Evolutionary conservation across 2,888 invertebrate species (phyloP), one percentile per base, ranked within the genome.

Genomic region (Ophonus ardosiacus): DNA sequence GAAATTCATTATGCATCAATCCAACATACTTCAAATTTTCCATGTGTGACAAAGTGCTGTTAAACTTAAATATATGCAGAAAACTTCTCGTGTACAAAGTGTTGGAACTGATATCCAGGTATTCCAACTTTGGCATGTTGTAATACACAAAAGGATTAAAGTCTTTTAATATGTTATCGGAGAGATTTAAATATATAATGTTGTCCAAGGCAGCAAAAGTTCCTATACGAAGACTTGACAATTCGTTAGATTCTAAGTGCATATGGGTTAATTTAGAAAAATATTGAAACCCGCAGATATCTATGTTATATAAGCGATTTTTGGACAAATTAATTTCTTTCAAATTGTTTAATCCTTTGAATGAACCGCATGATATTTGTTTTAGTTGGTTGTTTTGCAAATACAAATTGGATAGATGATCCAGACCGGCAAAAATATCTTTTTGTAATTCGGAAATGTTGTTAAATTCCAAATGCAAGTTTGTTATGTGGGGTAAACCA

Each of bases 41-140:
- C 78, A 84, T 78, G 51, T 84, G 84, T 7, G 63, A 40, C 31
- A 84, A 84, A 40, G 84, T 84, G 4, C 24, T 63, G 31, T 78
- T 78, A 56, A 84, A 84, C 74, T 84, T 84, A 24, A 78, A 78
- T 43, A 84, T 84, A 65, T 84, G 84, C 51, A 84, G 24, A 7
- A 84, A 84, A 63, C 84, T 84, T 63, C 78, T 38, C 15, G 84
- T 78, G 24, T 84, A 84, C 4, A 84, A 43, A 43, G 76, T 63
- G 63, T 84, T 84, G n/a, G 76, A 78, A 56, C 84, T 84, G 8
- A 84, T 84, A 78, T 84, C 84, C 10, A 84, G 65, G 43, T 65
- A 61, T 56, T 84, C 24, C 18, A 84, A 65, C 57, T 78, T 43
- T 0, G 84, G 84, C 84, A 84, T 84, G 10, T 84, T 84, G 61